Conservation (phyloP, 2,888 invertebrate species). For the Temnothorax rugatulus region DNA sequence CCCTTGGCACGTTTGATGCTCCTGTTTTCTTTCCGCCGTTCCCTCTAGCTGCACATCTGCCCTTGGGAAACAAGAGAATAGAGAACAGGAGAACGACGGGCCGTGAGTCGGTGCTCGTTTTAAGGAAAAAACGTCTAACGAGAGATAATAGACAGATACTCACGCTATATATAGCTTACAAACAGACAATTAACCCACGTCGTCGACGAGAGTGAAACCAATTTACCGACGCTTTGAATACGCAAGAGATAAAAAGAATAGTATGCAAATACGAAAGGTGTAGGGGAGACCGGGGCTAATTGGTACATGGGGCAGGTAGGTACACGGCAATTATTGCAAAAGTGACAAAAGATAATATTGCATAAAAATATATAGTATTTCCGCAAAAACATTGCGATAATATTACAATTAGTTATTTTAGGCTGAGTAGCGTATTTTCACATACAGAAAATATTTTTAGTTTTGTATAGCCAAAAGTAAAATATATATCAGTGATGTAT, state of each 20-base stretch:
- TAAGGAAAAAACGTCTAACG: constrained; percentile 25
- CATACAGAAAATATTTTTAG: no score
- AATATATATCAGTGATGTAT: no score
- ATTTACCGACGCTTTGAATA: not conserved
- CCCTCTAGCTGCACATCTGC: not conserved
- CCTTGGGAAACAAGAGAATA: not conserved
- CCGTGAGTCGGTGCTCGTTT: not conserved
- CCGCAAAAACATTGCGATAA: no score
- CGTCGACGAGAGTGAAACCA: not conserved
- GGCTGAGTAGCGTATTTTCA: no score
- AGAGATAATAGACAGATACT: constrained; percentile 11
- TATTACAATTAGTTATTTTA: no score
- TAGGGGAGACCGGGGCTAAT: no score
- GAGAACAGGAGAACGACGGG: not conserved
- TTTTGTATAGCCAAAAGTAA: no score
- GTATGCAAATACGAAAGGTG: not conserved
- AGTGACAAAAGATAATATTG: no score
- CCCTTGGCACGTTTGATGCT: constrained; percentile 38
- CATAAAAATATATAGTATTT: no score
- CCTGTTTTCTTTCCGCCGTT: not conserved
- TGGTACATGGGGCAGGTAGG: no score
- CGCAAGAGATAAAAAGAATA: constrained; percentile 4
- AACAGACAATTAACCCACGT: constrained; percentile 5
- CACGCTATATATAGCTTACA: not conserved
- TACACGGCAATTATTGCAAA: no score